Evolutionary conservation across 2,797 vertebrate genomes (phyloP), one percentile per base, ranked within the genome.

Genomic region (Danio kyathit): DNA sequence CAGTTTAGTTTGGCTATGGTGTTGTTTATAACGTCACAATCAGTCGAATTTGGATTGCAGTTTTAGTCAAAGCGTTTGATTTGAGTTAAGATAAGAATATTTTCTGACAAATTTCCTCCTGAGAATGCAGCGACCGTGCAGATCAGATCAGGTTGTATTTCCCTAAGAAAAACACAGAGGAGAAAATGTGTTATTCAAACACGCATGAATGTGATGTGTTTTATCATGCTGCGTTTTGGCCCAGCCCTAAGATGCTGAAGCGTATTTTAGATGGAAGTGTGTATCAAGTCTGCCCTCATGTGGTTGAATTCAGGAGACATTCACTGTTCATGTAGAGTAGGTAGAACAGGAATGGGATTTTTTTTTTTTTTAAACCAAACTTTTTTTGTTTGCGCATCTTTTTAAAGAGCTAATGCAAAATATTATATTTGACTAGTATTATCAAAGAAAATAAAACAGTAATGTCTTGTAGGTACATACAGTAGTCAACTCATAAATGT

Each of bases 281-380:
- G 19, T 46, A 48, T 19, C 59, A 43, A 52, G 49, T 61, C 60
- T 82, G 79, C 75, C 82, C 83, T 82, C 85, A 44, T 29, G 74
- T 87, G 83, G 75, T 74, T 14, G 56, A 49, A 29, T 65, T 48
- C 3, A 49, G 16, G 38, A 70, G 12, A 51, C 48, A n/a, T 66
- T 44, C 2, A 16, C 17, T 43, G 41, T 40, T 17, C 1, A 41
- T 60, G 13, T 51, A 8, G 1, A 29, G 29, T 3, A 29, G 29
- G 29, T 29, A 29, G 29, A 29, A 3, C 29, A 29, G 29, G 29
- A 29, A 29, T 29, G 29, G 29, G 3, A 29, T 3, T n/a, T n/a
- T n/a, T n/a, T n/a, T n/a, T n/a, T n/a, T n/a, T n/a, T n/a, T n/a
- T n/a, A n/a, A n/a, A n/a, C n/a, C n/a, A 29, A 29, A n/a, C n/a